Evolutionary conservation across 2,888 invertebrate genomes (phyloP), one percentile per base, ranked within the genome.

Genomic region (Tenthredo distinguenda): DNA sequence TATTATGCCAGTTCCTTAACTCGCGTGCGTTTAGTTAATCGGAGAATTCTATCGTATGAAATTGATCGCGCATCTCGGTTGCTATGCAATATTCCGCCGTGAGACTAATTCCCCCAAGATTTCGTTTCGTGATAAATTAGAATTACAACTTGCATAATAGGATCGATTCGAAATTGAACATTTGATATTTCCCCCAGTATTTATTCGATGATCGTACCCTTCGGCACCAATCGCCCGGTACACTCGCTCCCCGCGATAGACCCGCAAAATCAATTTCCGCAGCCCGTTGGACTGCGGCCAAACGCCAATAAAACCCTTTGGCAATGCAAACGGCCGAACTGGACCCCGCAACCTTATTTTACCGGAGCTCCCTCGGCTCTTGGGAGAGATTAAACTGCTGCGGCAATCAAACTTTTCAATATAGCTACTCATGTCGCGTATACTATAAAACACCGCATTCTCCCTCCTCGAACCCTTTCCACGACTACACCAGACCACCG

Each of bases 321-420:
- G 50, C 55, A 43, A 21, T 55, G 55, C 40, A 74, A 58, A 74
- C 50, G 68, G 74, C 84, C 84, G 40, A 84, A 84, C 58, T 47
- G 74, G 84, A 68, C 9, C 43, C 47, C 81, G 15, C 40, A 26
- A n/a, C 62, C 12, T 47, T 26, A 26, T 77, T 34, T 10, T n/a
- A 21, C n/a, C 26, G 0, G 15, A 50, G 26, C 72, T 9, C 72
- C 10, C 2, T 34, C 15, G 43, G 68, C 50, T 47, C 74, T 55
- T 18, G 58, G 58, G 43, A 84, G 72, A 71, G 87, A 88, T 89
- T 88, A 89, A 90, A 88, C 81, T 83, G 84, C 58, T 83, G 84
- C 85, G n/a, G 87, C 89, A 89, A 90, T 88, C 88, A 88, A 89
- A 88, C 88, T 88, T 88, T 89, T 89, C 89, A 87, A 89, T 89